A percentile compares a stretch with the other conserved stretches of the same genome.
Conservation (phyloP, 2,888 invertebrate species). For the Xiphydria camelus region DNA sequence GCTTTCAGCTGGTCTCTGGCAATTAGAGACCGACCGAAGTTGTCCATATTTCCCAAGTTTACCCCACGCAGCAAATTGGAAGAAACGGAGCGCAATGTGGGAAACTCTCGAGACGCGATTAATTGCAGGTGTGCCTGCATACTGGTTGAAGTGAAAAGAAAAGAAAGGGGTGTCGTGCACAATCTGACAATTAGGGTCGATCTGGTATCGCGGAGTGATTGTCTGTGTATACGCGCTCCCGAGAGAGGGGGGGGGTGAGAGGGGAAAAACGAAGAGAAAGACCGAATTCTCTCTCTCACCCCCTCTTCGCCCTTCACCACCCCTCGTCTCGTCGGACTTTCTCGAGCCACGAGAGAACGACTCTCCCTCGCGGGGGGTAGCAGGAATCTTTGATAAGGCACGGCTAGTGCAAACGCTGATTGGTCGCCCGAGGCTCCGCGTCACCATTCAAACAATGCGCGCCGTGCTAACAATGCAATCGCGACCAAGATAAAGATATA, state of each 20-base stretch:
- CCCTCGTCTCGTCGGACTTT: neutral
- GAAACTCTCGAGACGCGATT: too few species aligned
- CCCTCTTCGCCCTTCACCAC: neutral
- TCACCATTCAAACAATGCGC: constrained; percentile 50
- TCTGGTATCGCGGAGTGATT: constrained; percentile 29
- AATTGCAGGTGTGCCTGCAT: too few species aligned
- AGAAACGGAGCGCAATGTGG: too few species aligned
- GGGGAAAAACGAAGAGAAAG: constrained; percentile 2
- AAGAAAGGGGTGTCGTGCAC: neutral
- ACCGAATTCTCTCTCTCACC: constrained; percentile 2
- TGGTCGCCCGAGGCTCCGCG: constrained; percentile 48
- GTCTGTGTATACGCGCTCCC: too few species aligned
- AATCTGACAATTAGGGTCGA: constrained; percentile 30
- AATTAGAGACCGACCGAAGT: too few species aligned
- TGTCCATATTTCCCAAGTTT: too few species aligned
- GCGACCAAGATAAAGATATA: constrained; percentile 43
- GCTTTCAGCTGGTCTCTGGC: too few species aligned
- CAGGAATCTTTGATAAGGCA: constrained; percentile 46
- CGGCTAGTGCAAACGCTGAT: constrained; percentile 45
- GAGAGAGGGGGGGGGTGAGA: constrained; percentile 7
- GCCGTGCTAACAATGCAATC: constrained; percentile 50
- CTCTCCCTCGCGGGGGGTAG: constrained; percentile 23
- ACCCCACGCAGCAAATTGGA: too few species aligned
- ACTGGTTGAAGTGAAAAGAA: neutral
- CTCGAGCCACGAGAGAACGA: too few species aligned